Percentiles rank a stretch among this genome's conserved stretches.
phyloP scores from a whole-genome alignment of 2,797 vertebrate genomes.

The Nothura maculosa region DNA sequence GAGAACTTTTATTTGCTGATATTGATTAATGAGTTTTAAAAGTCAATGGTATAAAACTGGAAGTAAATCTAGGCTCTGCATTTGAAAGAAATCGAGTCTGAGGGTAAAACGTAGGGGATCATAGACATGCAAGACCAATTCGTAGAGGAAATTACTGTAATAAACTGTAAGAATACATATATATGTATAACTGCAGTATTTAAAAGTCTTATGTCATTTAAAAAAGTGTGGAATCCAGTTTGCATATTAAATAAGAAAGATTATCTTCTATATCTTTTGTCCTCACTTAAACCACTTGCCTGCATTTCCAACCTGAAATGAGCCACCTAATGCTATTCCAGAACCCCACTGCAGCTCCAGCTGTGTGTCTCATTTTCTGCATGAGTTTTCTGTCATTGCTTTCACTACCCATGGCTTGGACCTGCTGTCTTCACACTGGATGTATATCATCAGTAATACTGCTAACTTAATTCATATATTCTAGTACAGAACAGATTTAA shows the following conservation, averaged over 20 bases:
- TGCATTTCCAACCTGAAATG: not conserved
- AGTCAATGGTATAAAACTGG: not conserved
- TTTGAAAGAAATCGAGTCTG: not conserved
- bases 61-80: not conserved
- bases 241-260: not conserved
- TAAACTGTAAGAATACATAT: too few species aligned
- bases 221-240: not conserved
- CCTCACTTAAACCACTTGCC: not conserved
- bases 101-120: not conserved
- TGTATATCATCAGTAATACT: not conserved
- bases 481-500: not conserved
- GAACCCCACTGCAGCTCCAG: not conserved
- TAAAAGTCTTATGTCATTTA: not conserved
- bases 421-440: not conserved
- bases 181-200: too few species aligned
- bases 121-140: too few species aligned
- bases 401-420: not conserved
- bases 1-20: not conserved
- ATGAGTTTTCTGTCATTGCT: not conserved
- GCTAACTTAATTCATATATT: not conserved
- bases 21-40: not conserved
- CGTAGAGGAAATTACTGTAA: too few species aligned
- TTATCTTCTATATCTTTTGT: not conserved
- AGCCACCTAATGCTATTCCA: not conserved
- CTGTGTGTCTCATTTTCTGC: not conserved